Conservation (phyloP, 2,797 vertebrate species). For the Emys orbicularis region DNA sequence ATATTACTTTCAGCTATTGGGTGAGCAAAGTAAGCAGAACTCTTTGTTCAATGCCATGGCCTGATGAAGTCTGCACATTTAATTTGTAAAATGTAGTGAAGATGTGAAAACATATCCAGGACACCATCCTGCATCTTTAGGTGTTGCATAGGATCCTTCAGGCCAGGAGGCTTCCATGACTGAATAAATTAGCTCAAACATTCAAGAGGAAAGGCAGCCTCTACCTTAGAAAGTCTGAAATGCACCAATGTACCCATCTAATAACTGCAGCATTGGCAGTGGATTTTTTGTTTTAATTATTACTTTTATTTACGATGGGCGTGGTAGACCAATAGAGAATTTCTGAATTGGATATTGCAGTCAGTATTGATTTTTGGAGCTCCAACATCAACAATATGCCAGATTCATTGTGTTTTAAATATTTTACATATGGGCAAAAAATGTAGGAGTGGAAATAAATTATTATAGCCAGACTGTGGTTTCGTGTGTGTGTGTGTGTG, state of each 20-base stretch:
- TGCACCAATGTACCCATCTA: neutral
- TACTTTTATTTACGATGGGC: neutral
- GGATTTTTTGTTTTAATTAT: neutral
- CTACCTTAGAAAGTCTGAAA: neutral
- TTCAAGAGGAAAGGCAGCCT: neutral
- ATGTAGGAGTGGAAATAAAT: neutral
- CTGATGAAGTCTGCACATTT: neutral
- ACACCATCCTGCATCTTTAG: neutral
- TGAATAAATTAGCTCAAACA: neutral
- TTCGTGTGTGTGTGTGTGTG: neutral
- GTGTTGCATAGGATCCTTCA: neutral
- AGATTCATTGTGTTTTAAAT: neutral
- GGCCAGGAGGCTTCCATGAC: neutral
- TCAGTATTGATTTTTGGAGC: neutral
- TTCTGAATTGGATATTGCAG: neutral
- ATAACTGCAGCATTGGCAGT: neutral
- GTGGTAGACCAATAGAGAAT: neutral
- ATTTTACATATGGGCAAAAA: neutral
- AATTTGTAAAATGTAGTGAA: neutral
- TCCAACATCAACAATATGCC: neutral
- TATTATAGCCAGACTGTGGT: neutral
- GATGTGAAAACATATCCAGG: neutral
- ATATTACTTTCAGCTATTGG: neutral
- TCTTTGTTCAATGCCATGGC: neutral
- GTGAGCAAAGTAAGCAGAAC: neutral